A percentile compares a stretch with the other conserved stretches of the same genome.
These are phyloP conservation scores for Typhlomys cinereus DNA, from an alignment of 2,113 vertebrate species.

Conservation along the genomic window DNA sequence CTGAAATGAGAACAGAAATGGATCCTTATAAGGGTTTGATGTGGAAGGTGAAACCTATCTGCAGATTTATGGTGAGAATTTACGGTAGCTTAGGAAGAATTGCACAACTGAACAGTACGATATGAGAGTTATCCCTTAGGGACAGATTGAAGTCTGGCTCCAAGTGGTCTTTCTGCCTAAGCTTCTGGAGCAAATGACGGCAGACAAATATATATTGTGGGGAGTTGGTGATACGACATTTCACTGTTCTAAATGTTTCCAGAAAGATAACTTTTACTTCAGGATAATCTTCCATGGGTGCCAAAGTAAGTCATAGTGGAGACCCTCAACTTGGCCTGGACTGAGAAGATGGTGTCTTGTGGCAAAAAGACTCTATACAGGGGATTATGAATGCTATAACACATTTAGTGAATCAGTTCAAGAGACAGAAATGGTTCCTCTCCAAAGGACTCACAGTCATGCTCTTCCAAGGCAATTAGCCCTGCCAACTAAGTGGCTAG, in stretches of 20 bases:
- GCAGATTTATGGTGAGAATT: constrained; percentile 66
- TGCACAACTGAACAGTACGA: constrained; percentile 1
- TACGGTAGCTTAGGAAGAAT: constrained; percentile 74
- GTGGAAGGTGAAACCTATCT: neutral
- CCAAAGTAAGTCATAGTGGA: neutral
- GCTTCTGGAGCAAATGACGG: constrained; percentile 54
- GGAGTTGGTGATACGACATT: constrained; percentile 26
- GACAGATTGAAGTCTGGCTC: constrained; percentile 52
- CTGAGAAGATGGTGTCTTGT: no score
- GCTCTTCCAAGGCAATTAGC: neutral
- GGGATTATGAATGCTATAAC: neutral
- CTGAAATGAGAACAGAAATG: constrained; percentile 35
- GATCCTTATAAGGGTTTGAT: constrained; percentile 46
- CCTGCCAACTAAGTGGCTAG: neutral
- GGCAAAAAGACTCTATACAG: neutral
- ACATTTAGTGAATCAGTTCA: neutral
- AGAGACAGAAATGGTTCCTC: neutral
- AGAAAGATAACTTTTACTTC: constrained; percentile 39
- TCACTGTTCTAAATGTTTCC: constrained; percentile 42
- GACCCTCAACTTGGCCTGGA: neutral
- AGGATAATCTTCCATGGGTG: constrained; percentile 20
- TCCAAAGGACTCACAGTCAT: neutral
- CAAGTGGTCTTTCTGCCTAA: constrained; percentile 48
- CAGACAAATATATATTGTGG: constrained; percentile 54
- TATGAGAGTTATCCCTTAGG: constrained; percentile 52